Evolutionary conservation across 1,140 invertebrate genomes (phyloP), one percentile per base, ranked within the genome.

Genomic region (Drosophila serrata): DNA sequence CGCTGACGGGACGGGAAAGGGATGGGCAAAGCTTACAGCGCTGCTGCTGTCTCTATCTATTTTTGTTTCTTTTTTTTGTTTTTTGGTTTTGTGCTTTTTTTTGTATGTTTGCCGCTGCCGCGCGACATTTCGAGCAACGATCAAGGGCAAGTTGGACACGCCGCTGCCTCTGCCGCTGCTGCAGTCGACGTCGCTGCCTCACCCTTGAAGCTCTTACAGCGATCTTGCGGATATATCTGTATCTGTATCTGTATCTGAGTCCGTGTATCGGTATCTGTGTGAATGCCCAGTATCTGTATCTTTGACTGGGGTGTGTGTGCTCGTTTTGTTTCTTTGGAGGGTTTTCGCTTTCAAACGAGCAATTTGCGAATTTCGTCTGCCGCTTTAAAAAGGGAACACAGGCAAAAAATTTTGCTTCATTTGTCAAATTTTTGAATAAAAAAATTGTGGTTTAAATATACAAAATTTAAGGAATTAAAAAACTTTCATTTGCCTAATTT

Each of bases 131-230:
- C 45, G 68, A 86, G 78, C 75, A 65, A 75, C 74, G 80, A 91
- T 91, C 87, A 91, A 91, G 87, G 87, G 87, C 87, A 88, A 78
- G 86, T 91, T 91, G 87, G 74, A 81, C 87, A 87, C 77, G 84
- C 65, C 46, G 65, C 51, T 43, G 70, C 43, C 24, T 12, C 40
- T 2, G 35, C 22, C 17, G 39, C 35, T 53, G 43, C 42, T 24
- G 57, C 27, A 6, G 51, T 37, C 33, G 65, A 19, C 67, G 27
- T 39, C 40, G 65, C 57, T 84, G 72, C 81, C 85, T 84, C 85
- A 88, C 84, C 85, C 85, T 90, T 90, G 86, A 86, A 86, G 86
- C 67, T 60, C 69, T 90, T 85, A 88, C 84, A 88, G 76, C 81
- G 67, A 79, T 79, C 75, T 64, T 45, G 42, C 57, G 57, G 56